Evolutionary conservation across 2,888 invertebrate genomes (phyloP).

Genomic region (Ctena decussata): DNA sequence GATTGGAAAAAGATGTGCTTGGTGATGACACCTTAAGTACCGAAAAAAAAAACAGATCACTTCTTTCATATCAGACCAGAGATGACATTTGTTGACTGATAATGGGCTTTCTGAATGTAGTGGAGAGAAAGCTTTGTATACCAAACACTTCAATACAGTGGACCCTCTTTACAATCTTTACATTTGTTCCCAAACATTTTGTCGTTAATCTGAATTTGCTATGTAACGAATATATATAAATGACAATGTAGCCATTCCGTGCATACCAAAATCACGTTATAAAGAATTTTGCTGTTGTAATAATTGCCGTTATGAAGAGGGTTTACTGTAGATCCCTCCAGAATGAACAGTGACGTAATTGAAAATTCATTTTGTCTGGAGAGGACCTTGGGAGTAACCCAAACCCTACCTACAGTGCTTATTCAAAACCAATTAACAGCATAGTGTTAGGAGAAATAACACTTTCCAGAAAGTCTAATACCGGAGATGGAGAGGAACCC

Average conservation of each 20-base stretch:
- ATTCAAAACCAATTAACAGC: conserved; percentile 41
- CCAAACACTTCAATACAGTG: too few relatives aligned
- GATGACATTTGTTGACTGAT: conserved; percentile 14
- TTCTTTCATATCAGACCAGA: conserved; percentile 18
- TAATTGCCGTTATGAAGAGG: too few relatives aligned
- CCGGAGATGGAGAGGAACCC: too few relatives aligned
- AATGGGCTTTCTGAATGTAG: neutral
- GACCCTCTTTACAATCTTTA: too few relatives aligned
- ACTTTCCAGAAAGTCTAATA: too few relatives aligned
- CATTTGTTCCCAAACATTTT: too few relatives aligned
- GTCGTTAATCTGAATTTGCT: too few relatives aligned
- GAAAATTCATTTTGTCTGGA: conserved; percentile 48
- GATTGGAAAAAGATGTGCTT: conserved; percentile 1
- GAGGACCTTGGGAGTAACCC: conserved; percentile 29
- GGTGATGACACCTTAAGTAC: neutral
- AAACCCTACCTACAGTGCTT: conserved; percentile 40
- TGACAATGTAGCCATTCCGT: too few relatives aligned
- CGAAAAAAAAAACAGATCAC: neutral
- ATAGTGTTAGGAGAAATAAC: too few relatives aligned
- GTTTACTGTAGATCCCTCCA: conserved; percentile 26
- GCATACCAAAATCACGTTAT: too few relatives aligned
- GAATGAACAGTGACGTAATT: conserved; percentile 40
- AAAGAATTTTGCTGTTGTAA: too few relatives aligned
- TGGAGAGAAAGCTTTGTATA: neutral
- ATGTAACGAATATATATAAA: too few relatives aligned